Percentiles rank a stretch among this genome's conserved stretches.
Conservation (phyloP, 2,113 vertebrate species). For the Laticauda colubrina region DNA sequence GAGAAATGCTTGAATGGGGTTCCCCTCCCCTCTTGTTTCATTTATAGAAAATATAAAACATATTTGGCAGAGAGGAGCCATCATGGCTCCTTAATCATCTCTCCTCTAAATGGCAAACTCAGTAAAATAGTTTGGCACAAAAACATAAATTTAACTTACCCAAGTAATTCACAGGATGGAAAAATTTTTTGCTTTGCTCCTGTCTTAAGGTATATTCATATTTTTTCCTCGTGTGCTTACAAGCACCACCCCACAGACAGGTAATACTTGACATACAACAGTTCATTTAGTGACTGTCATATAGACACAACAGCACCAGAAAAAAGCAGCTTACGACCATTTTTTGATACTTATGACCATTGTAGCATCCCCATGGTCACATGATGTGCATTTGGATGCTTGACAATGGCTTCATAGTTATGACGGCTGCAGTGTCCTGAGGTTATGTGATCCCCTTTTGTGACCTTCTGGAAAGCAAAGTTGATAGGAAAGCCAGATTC, state of each 20-base stretch:
- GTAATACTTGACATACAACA: no score
- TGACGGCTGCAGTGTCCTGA: no score
- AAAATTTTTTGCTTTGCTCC: conserved; percentile 56
- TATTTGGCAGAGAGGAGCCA: conserved; percentile 46
- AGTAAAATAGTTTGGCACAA: conserved; percentile 54
- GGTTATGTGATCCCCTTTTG: no score
- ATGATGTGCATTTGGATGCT: no score
- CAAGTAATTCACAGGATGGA: conserved; percentile 43
- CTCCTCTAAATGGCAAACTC: conserved; percentile 39
- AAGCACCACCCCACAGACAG: background rate
- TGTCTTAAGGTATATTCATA: conserved; percentile 31
- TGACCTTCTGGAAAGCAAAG: no score
- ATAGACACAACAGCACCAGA: no score
- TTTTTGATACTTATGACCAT: no score
- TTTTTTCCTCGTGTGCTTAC: background rate
- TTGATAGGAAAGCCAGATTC: no score
- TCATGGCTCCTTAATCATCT: conserved; percentile 59
- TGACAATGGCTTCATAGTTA: no score
- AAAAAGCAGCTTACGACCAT: no score
- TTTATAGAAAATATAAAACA: conserved; percentile 53
- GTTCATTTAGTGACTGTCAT: no score
- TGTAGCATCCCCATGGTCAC: no score
- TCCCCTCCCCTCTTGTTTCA: conserved; percentile 35
- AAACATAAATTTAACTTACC: conserved; percentile 56
- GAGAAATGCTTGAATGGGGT: conserved; percentile 53